phyloP scores from a whole-genome alignment of 2,797 vertebrate species.

The Phylloscopus collybita region DNA sequence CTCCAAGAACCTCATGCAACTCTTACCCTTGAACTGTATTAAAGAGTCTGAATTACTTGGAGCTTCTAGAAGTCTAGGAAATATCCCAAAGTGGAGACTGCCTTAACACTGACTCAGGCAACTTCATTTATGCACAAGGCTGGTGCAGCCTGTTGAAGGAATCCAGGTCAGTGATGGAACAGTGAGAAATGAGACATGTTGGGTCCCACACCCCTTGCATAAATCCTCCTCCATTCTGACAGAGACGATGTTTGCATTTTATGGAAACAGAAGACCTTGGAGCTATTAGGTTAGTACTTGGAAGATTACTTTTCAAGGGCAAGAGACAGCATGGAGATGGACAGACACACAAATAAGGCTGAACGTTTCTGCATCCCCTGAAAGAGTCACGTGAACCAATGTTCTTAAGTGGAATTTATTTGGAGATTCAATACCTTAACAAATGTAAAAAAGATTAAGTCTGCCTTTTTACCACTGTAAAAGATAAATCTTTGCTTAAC shows the following conservation, averaged over 20 bases:
- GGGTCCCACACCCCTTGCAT: not conserved
- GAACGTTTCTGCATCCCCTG: not conserved
- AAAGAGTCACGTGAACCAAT: not conserved
- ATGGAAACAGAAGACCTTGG: not conserved
- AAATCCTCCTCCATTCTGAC: not conserved
- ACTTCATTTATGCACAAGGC: not conserved
- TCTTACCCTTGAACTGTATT: not conserved
- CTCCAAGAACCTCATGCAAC: not conserved
- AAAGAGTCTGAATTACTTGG: not conserved
- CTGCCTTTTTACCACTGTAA: not conserved
- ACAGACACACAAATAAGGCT: not conserved
- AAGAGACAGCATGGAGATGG: not conserved
- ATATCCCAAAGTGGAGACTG: not conserved
- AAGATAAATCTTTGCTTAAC: not conserved
- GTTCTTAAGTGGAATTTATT: not conserved
- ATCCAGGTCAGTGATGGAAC: not conserved
- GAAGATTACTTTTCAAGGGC: not conserved
- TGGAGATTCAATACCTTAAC: not conserved
- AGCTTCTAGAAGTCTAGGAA: not conserved
- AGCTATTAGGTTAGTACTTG: not conserved
- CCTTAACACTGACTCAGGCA: not conserved
- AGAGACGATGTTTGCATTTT: not conserved
- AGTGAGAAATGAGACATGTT: fast-evolving
- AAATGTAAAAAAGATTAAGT: not conserved
- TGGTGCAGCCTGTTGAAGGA: not conserved